Evolutionary conservation across 2,113 vertebrate genomes (phyloP).

Genomic region (Notarius lentiginosus): DNA sequence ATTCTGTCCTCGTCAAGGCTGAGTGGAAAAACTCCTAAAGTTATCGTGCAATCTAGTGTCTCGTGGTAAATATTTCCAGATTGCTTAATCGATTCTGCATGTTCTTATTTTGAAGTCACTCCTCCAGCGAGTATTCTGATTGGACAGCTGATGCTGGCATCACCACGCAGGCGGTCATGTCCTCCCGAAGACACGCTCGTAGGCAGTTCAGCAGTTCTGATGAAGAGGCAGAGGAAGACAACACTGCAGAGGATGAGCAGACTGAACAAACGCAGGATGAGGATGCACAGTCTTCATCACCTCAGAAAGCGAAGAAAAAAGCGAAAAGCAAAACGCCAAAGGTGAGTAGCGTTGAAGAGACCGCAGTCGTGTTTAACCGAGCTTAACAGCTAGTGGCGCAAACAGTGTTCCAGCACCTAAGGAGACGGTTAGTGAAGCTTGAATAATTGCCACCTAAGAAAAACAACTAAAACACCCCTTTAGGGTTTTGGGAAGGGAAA

Average conservation of each 20-base stretch:
- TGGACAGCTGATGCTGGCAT: slow-evolving; percentile 93
- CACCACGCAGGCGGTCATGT: slow-evolving; percentile 82
- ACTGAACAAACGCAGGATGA: slow-evolving; percentile 72
- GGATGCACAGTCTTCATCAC: slow-evolving; percentile 62
- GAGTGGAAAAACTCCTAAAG: not conserved
- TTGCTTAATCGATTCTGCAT: not conserved
- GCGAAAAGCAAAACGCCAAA: slow-evolving; percentile 66
- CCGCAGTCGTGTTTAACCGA: not conserved
- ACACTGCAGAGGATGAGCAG: slow-evolving; percentile 68
- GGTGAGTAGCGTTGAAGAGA: slow-evolving; percentile 54
- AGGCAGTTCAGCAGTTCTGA: slow-evolving; percentile 84
- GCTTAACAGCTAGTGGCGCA: not conserved
- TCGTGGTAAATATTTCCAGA: not conserved
- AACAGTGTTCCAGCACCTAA: not conserved
- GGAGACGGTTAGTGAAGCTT: not conserved
- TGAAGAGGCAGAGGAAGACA: slow-evolving; percentile 77
- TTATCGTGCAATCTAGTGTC: no score
- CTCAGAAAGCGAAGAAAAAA: slow-evolving; percentile 70
- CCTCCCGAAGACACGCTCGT: slow-evolving; percentile 73
- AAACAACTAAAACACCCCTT: not conserved
- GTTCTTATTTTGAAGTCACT: slow-evolving; percentile 71
- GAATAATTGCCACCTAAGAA: not conserved
- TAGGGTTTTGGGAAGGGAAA: not conserved
- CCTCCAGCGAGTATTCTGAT: slow-evolving; percentile 90
- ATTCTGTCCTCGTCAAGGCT: not conserved